Evolutionary conservation across 2,797 vertebrate genomes (phyloP), one percentile per base, ranked within the genome.

Genomic region (Anabas testudineus): DNA sequence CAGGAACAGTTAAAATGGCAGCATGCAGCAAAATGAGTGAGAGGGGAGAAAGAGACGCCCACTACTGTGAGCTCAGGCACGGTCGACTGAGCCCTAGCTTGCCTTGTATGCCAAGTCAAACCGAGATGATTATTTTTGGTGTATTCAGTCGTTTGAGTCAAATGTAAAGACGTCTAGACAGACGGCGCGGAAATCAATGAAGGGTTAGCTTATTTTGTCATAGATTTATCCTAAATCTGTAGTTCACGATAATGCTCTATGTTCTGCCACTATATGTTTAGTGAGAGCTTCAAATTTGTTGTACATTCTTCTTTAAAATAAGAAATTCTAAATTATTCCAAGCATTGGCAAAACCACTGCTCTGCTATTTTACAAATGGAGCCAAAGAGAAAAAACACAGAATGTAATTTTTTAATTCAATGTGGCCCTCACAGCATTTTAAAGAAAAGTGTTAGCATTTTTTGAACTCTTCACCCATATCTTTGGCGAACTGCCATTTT

Each of bases 1-100:
- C 74, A 82, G 82, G 77, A 90, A 70, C 82, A 85, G 87, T 85
- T 87, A 90, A 91, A 92, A 87, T 90, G 85, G 84, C 28, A 91
- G 88, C 55, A 83, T 52, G 89, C 83, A 87, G 81, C 78, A 65
- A 57, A 84, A 83, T 89, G 90, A 90, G 82, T 87, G 87, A 91
- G 86, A 80, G 80, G 76, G 82, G 81, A 84, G 73, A 61, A 67
- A 74, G 88, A 72, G 81, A 88, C 87, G 81, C 89, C 84, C 82
- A 87, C 90, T 67, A 52, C 83, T 53, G 74, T 51, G 60, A 83
- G 72, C 43, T 61, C 37, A 72, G 84, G 81, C 82, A 63, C 79
- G 76, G 80, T 78, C 75, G 84, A 73, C 63, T 82, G 90, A 86
- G 82, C 85, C 69, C 52, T 57, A 48, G 67, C 70, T 81, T 32